These are phyloP conservation scores for Dendrolimus punctatus DNA, from an alignment of 1,140 invertebrate species.

Conservation along the genomic window DNA sequence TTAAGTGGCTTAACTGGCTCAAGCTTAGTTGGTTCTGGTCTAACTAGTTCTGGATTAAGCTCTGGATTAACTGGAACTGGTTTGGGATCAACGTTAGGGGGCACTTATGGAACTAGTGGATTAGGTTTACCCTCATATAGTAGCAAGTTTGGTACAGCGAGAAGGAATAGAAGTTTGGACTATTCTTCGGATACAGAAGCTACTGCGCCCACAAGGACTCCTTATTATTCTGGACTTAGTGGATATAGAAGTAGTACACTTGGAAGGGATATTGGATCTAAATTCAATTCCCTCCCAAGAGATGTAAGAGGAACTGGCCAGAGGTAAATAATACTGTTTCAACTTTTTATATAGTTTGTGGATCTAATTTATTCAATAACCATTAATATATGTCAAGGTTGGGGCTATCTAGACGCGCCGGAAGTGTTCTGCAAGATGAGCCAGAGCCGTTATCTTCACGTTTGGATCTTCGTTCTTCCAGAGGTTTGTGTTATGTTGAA, in stretches of 20 bases:
- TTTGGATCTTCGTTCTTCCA: conserved; percentile 64
- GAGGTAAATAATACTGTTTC: conserved; percentile 34
- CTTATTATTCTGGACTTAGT: conserved; percentile 78
- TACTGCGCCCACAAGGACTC: conserved; percentile 82
- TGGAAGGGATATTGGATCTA: conserved; percentile 72
- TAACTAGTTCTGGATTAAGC: conserved; percentile 49
- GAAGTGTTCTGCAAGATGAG: conserved; percentile 60
- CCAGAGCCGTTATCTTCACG: conserved; percentile 61
- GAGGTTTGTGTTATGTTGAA: conserved; percentile 32
- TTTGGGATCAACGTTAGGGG: conserved; percentile 48
- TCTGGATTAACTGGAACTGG: conserved; percentile 46
- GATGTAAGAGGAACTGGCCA: conserved; percentile 76
- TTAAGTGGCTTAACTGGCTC: conserved; percentile 54
- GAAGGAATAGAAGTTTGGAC: conserved; percentile 84
- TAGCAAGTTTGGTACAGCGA: conserved; percentile 66
- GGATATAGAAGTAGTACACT: conserved; percentile 66
- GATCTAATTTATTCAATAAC: conserved; percentile 1
- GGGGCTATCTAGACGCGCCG: conserved; percentile 52
- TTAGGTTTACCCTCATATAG: conserved; percentile 54
- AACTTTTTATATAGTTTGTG: conserved; percentile 1
- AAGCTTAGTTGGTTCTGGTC: conserved; percentile 53
- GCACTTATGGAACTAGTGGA: conserved; percentile 73
- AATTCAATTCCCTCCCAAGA: conserved; percentile 83
- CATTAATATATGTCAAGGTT: conserved; percentile 30
- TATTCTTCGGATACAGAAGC: conserved; percentile 97